Evolutionary conservation across 2,797 vertebrate genomes (phyloP).

Genomic region (Phrynocephalus vlangalii): DNA sequence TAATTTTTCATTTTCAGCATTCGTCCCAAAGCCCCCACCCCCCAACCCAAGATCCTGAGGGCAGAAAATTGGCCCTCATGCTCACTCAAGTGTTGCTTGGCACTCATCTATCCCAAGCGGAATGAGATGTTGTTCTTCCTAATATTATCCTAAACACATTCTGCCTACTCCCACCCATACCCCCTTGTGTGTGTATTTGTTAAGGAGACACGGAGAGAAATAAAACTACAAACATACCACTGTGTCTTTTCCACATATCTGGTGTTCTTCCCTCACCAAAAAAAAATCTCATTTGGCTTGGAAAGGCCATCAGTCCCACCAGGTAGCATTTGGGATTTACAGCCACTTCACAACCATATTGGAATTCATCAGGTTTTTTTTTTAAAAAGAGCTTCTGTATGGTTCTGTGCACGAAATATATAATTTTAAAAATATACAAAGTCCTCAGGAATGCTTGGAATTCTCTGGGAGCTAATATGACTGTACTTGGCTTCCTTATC

Average conservation of each 20-base stretch:
- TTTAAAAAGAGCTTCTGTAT: background rate
- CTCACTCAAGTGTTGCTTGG: too few relatives aligned
- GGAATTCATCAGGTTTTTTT: background rate
- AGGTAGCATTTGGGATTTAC: background rate
- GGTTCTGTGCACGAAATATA: background rate
- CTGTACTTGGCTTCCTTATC: constrained; percentile 5
- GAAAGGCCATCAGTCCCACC: background rate
- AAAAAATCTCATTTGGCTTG: background rate
- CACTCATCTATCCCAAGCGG: background rate
- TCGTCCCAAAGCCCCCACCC: too few relatives aligned
- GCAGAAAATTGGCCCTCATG: too few relatives aligned
- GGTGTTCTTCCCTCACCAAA: background rate
- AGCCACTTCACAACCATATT: background rate
- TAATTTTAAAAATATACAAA: background rate
- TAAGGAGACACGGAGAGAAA: too few relatives aligned
- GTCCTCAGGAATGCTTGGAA: background rate
- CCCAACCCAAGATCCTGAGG: too few relatives aligned
- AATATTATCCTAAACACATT: background rate
- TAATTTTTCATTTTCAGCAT: too few relatives aligned
- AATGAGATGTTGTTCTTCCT: background rate
- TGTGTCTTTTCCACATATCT: background rate
- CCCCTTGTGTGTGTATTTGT: too few relatives aligned
- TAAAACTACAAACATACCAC: background rate
- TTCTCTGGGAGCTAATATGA: background rate
- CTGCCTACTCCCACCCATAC: too few relatives aligned